Percentiles rank a stretch among this genome's conserved stretches.
phyloP scores from a whole-genome alignment of 2,797 vertebrate species.

The Distichodus sexfasciatus region DNA sequence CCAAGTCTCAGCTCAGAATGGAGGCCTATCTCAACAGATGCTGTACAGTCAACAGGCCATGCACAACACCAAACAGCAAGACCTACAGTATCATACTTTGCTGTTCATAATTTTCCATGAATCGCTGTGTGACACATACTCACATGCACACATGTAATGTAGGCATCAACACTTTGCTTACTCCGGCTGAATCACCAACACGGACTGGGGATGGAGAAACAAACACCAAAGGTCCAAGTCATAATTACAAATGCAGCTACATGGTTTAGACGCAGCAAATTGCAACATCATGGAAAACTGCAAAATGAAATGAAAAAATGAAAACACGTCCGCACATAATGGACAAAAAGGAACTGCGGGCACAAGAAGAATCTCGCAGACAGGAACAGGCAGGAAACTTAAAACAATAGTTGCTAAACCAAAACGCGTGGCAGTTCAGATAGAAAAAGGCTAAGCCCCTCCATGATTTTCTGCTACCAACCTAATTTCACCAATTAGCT shows the following conservation, averaged over 20 bases:
- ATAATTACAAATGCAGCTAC: conserved; percentile 1
- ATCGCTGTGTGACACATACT: background rate
- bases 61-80: conserved; percentile 7
- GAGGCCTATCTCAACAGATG: background rate
- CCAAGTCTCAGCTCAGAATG: background rate
- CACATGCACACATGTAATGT: conserved; percentile 3
- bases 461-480: too few relatives aligned
- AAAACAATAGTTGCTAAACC: too few relatives aligned
- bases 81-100: background rate
- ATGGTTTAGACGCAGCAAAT: too few relatives aligned
- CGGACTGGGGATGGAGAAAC: background rate
- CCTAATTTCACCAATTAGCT: too few relatives aligned
- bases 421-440: too few relatives aligned
- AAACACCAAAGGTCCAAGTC: too few relatives aligned
- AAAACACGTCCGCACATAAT: too few relatives aligned
- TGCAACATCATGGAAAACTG: background rate
- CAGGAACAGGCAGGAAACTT: too few relatives aligned
- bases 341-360: too few relatives aligned
- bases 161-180: conserved; percentile 11
- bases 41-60: background rate
- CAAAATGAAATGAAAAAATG: too few relatives aligned
- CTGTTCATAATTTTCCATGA: conserved; percentile 25
- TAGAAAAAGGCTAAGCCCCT: too few relatives aligned
- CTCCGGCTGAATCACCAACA: conserved; percentile 16
- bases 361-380: too few relatives aligned